Percentiles rank a stretch among this genome's conserved stretches.
Evolutionary conservation across 2,797 vertebrate species (phyloP).

Genomic region (Lithobates pipiens): DNA sequence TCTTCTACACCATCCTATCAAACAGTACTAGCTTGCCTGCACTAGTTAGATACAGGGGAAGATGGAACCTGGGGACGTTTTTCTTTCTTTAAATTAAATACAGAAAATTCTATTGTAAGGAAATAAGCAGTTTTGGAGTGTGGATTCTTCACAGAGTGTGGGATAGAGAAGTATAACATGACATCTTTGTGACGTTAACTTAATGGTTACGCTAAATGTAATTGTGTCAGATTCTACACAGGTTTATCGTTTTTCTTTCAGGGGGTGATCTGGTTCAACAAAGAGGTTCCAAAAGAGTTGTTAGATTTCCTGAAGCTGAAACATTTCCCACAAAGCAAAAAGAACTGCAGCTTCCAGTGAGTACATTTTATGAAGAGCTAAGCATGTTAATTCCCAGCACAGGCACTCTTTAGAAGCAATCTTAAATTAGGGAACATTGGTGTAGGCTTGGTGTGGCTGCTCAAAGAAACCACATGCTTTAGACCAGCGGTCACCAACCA

Average conservation of each 20-base stretch:
- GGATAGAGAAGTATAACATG: too few species aligned
- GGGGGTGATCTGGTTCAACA: conserved; percentile 73
- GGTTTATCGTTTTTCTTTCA: conserved; percentile 51
- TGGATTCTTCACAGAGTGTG: too few species aligned
- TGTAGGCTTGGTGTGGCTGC: too few species aligned
- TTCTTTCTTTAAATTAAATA: too few species aligned
- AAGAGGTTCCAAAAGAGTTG: conserved; percentile 75
- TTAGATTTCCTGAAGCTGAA: conserved; percentile 78
- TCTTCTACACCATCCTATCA: background rate
- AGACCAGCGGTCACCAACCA: too few species aligned
- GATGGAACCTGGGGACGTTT: background rate
- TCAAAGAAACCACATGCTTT: too few species aligned
- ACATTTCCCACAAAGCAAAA: conserved; percentile 65
- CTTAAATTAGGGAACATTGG: too few species aligned
- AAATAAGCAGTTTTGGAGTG: too few species aligned
- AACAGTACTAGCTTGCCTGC: background rate
- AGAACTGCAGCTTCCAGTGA: conserved; percentile 67
- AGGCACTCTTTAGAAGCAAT: too few species aligned
- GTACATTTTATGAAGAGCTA: conserved; percentile 48
- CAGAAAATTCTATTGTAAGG: too few species aligned
- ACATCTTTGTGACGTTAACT: too few species aligned
- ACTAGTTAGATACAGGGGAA: background rate
- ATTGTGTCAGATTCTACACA: background rate
- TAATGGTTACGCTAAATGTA: too few species aligned
- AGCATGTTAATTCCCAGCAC: background rate